Base-by-base conservation (phyloP, 2,888 invertebrate genomes). In the Caenorhabditis sp. region DNA sequence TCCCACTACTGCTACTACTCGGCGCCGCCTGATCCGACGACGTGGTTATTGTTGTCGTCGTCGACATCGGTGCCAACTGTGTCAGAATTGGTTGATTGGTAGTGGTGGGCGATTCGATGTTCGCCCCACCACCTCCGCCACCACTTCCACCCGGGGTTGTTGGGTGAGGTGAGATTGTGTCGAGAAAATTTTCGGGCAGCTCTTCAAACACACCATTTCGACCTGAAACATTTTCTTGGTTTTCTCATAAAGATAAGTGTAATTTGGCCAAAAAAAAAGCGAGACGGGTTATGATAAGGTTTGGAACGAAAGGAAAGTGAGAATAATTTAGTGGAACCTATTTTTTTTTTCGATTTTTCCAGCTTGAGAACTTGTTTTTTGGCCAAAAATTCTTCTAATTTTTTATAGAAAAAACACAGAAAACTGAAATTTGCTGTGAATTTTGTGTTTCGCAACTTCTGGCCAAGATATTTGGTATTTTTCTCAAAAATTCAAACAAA, bases 111-210 rank as follows among this genome's bases (percentile, higher is more conserved):
- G 55, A 55, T 10, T 55, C 55, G 12, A 23, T 23, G 19, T n/a
- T 58, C 21, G 27, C n/a, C 21, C 21, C 12, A 37, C 58, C 36
- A 31, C 57, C 31, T 17, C 31, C 36, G 6, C 37, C 37, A 21
- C 37, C 37, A 17, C 24, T 49, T 1, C 26, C 24, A 12, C n/a
- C 6, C 1, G 71, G 65, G 1, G 71, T 64, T n/a, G 69, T 57
- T 54, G 83, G 83, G 43, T 86, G 84, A 4, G 85, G 86, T 53
- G 81, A 81, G 51, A 84, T 80, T 19, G 84, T 83, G 49, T 86
- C 86, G 24, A 86, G 75, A 60, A 86, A 86, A 73, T 86, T 86
- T 57, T 86, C 86, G n/a, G 86, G 86, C 8, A 86, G 69, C 27
- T 86, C 86, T 57, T 85, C 84, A 55, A 83, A 85, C 37, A 76